These are phyloP conservation scores for Nezara viridula DNA, from an alignment of 2,888 invertebrate genomes.

Conservation along the genomic window DNA sequence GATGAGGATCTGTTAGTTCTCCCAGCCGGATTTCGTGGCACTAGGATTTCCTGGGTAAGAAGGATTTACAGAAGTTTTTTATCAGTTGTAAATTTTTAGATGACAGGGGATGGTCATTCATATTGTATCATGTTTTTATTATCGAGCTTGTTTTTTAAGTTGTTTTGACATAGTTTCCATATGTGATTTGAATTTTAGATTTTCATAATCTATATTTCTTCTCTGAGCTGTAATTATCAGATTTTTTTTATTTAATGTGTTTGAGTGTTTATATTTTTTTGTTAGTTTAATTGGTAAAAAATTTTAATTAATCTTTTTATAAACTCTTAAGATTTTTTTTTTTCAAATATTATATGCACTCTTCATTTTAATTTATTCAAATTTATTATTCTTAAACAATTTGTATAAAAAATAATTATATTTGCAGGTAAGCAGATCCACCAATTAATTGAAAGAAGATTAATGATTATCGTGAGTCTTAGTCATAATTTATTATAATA, in stretches of 20 bases:
- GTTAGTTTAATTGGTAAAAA: neutral
- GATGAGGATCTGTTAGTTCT: neutral
- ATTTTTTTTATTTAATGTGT: neutral
- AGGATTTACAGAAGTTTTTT: neutral
- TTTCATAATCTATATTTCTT: neutral
- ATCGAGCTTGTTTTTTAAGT: neutral
- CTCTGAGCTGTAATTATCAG: neutral
- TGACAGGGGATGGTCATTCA: neutral
- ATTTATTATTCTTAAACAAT: too few species aligned
- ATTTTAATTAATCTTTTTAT: too few species aligned
- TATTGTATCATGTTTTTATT: neutral
- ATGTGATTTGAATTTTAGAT: neutral
- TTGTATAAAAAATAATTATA: too few species aligned
- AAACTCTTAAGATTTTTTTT: too few species aligned
- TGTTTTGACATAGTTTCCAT: neutral
- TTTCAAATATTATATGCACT: too few species aligned
- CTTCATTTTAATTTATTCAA: too few species aligned
- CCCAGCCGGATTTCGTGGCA: neutral
- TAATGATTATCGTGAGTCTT: neutral
- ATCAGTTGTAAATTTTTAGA: neutral
- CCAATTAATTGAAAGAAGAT: neutral
- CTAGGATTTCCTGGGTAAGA: neutral
- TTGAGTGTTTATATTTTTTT: neutral
- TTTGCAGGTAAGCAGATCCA: neutral
- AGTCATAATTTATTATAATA: neutral